Evolutionary conservation across 2,113 vertebrate species (phyloP).

Genomic region (Anser cygnoides): DNA sequence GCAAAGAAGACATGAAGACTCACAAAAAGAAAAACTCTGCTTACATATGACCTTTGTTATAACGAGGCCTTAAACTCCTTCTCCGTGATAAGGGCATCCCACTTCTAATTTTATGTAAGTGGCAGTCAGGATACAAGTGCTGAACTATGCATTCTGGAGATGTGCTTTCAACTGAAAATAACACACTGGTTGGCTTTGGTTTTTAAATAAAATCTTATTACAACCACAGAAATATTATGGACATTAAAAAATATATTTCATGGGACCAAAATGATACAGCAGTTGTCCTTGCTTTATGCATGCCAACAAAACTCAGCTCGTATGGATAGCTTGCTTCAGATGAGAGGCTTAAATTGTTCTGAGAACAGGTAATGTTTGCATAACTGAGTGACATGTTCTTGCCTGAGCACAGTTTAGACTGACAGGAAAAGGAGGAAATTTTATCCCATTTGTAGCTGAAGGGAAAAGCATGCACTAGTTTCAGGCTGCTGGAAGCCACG

Average conservation of each 20-base stretch:
- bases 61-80: not conserved
- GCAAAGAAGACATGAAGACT: not conserved
- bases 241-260: not conserved
- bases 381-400: not conserved
- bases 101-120: not conserved
- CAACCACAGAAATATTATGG: not conserved
- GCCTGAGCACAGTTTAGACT: not conserved
- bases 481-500: not conserved
- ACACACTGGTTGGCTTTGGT: not conserved
- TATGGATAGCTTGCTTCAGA: not conserved
- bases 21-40: not conserved
- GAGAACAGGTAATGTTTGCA: not conserved
- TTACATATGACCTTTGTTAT: accelerated
- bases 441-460: not conserved
- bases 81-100: not conserved
- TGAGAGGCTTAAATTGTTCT: not conserved
- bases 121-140: not conserved
- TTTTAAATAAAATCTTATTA: not conserved
- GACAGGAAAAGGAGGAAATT: not conserved
- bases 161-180: not conserved
- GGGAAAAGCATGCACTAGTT: not conserved
- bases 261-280: not conserved
- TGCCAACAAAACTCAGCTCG: not conserved
- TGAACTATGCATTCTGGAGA: not conserved
- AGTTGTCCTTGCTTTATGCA: not conserved